phyloP scores from a whole-genome alignment of 37 sponge, comb jelly and placozoan genomes.

The Aplysina aerophoba region DNA sequence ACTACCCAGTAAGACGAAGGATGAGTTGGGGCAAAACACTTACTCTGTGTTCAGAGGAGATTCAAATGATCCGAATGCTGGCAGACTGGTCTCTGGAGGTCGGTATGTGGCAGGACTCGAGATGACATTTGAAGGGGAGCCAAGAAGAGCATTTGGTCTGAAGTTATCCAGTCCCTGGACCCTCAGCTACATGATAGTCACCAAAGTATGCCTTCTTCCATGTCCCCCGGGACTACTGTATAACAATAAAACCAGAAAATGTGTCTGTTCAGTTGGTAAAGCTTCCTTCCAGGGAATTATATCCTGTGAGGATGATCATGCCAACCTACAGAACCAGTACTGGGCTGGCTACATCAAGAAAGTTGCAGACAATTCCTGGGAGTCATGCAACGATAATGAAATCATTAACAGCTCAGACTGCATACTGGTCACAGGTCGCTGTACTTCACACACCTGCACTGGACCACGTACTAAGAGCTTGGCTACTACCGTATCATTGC shows the following conservation, averaged over 20 bases:
- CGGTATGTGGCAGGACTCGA: background rate
- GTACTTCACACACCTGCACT: background rate
- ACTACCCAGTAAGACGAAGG: too few relatives aligned
- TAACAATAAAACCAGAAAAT: background rate
- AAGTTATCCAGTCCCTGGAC: background rate
- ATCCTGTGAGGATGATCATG: background rate
- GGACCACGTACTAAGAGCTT: background rate
- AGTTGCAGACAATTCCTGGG: too few relatives aligned
- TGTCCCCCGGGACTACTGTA: background rate
- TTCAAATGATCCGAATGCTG: background rate
- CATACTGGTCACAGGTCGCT: background rate
- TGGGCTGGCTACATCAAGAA: conserved; percentile 2
- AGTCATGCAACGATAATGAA: background rate
- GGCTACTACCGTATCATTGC: background rate
- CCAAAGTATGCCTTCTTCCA: background rate
- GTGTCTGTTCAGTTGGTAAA: background rate
- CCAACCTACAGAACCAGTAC: background rate
- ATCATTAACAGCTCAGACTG: background rate
- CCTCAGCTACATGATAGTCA: background rate
- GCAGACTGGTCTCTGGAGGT: background rate
- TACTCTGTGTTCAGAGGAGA: conserved; percentile 19
- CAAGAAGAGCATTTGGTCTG: background rate
- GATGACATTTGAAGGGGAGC: background rate
- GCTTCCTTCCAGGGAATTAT: background rate
- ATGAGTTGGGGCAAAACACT: background rate